Evolutionary conservation across 2,797 vertebrate genomes (phyloP), one percentile per base, ranked within the genome.

Genomic region (Artibeus lituratus): DNA sequence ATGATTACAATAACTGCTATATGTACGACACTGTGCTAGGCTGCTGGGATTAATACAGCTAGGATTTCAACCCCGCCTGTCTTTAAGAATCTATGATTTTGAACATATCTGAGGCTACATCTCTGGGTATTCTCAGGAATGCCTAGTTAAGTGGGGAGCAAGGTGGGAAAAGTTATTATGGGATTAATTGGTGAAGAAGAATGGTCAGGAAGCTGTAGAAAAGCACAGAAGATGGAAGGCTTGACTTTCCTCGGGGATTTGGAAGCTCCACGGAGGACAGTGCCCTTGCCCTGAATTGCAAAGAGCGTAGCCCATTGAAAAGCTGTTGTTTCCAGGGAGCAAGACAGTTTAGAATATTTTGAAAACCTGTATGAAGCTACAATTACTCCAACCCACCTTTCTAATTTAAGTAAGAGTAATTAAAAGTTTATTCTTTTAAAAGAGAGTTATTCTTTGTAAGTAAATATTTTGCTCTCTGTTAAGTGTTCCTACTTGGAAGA

Each of bases 401-500:
- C 26, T 55, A 93, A 51, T 86, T 51, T 93, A 39, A 35, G 69
- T 73, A 81, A 94, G 62, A 85, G 65, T 88, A 93, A 96, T 96
- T 86, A 95, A 87, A 86, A n/a, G 24, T 92, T 92, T 89, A 90
- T 85, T 94, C 59, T 94, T 97, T 94, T 85, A 87, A 55, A 94
- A 80, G 90, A 72, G 83, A 87, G 35, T 81, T 76, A 53, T 77
- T 49, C 72, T 95, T 86, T 39, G 69, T 94, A 91, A 93, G 95
- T 97, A 98, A 97, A 97, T 97, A 97, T 95, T 97, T 96, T 96
- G 87, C 32, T 95, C 35, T 91, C 72, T 91, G 76, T 82, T 96
- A 96, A 95, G 94, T 95, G 94, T 95, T 96, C 10, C 81, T 94
- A 55, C 83, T 96, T 95, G 24, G 57, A 92, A 87, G 57, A 92